Base-by-base conservation (phyloP, 2,888 invertebrate genomes). In the Drosophila meridionalis region DNA sequence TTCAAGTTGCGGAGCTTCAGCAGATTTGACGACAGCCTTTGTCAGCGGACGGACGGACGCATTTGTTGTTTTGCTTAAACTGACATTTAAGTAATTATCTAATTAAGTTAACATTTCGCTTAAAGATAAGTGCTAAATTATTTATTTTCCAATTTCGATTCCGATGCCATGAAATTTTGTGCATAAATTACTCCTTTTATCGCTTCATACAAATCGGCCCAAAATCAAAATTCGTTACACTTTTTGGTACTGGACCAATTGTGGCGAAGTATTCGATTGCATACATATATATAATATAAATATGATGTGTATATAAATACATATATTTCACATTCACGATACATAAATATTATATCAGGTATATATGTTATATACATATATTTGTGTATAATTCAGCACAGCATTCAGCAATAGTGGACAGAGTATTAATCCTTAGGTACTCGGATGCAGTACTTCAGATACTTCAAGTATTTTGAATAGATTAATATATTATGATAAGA, bases 61-160 rank as follows among this genome's bases (percentile, higher is more conserved):
- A 77, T 84, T 87, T 81, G 69, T 83, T 77, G 76, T 74, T 87
- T 80, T 81, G 80, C 78, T 90, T 78, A 77, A 80, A 89, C 75
- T 77, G 80, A 78, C 87, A 80, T 83, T 83, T 79, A 84, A 80
- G 81, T 83, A 89, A 89, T 91, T 87, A 90, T 89, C 89, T 89
- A 90, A 91, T 91, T 91, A 90, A 91, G 82, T 83, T 85, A 88
- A 89, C 90, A 89, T 88, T 88, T 87, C 86, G 88, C 89, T 83
- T 84, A 83, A 80, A 82, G 88, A 89, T 87, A 86, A 89, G 82
- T 82, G 81, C 77, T 80, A 85, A 82, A 82, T 86, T 84, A 89
- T 89, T 88, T 81, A 78, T 80, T 77, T 76, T 72, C 61, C 75
- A 73, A 76, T 70, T 70, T 74, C 69, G 65, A 69, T 57, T 73